phyloP scores from a whole-genome alignment of 1,140 invertebrate species.

The Diuraphis noxia region DNA sequence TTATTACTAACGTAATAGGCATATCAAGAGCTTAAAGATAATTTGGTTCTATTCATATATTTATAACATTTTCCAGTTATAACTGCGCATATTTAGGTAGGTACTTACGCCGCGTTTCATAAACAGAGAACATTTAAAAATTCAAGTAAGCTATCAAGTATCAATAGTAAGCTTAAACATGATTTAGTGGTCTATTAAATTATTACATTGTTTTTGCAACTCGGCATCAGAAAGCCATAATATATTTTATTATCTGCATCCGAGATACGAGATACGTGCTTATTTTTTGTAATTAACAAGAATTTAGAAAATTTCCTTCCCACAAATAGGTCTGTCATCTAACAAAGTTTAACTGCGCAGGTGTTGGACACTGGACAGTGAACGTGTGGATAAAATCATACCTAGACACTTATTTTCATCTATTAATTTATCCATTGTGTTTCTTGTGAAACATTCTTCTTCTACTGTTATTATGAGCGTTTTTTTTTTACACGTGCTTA shows the following conservation, averaged over 20 bases:
- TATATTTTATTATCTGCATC: not conserved
- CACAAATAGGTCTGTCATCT: not conserved
- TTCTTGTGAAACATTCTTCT: not conserved
- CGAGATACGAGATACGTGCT: not conserved
- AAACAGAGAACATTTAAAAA: not conserved
- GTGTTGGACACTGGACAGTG: not conserved
- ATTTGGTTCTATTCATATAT: not conserved
- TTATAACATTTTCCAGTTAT: not conserved
- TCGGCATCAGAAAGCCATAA: not conserved
- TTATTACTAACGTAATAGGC: not conserved
- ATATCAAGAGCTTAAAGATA: not conserved
- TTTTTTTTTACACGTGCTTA: not conserved
- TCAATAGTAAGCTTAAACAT: not conserved
- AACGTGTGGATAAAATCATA: too few relatives aligned
- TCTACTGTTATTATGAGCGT: not conserved
- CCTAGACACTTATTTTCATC: not conserved
- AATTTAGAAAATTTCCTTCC: not conserved
- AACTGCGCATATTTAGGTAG: not conserved
- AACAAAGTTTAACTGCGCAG: not conserved
- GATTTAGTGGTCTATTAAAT: not conserved
- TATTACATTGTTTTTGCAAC: not conserved
- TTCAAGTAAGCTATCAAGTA: too few relatives aligned
- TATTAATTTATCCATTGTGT: not conserved
- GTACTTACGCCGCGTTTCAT: not conserved
- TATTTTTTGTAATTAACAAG: not conserved